Evolutionary conservation across 2,888 invertebrate genomes (phyloP).

Genomic region (Polydrusus tereticollis): DNA sequence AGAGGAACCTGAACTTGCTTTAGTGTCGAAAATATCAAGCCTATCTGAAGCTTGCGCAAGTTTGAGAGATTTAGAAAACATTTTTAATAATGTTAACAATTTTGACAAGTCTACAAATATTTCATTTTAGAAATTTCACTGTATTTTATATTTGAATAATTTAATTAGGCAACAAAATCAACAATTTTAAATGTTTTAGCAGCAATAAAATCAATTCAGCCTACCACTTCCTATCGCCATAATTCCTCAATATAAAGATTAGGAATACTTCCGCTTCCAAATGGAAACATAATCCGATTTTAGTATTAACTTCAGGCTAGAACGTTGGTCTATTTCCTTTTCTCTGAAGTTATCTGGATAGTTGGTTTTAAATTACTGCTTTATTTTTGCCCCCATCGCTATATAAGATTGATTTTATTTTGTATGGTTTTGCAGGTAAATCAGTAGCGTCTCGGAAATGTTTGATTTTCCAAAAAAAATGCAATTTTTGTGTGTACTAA

Average conservation of each 20-base stretch:
- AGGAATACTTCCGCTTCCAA: conserved; percentile 35
- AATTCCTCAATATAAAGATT: conserved; percentile 35
- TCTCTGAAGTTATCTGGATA: neutral
- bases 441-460: neutral
- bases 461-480: too few species aligned
- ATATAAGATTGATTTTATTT: neutral
- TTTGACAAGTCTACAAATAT: too few species aligned
- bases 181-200: too few species aligned
- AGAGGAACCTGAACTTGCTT: too few species aligned
- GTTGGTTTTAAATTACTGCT: conserved; percentile 12
- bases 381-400: neutral
- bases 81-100: too few species aligned
- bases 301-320: conserved; percentile 13
- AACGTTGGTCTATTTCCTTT: conserved; percentile 17
- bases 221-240: neutral
- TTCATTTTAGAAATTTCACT: too few species aligned
- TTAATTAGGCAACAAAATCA: too few species aligned
- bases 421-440: neutral
- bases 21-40: too few species aligned
- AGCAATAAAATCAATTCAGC: neutral
- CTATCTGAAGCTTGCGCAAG: too few species aligned
- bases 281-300: conserved; percentile 45
- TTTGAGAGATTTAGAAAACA: too few species aligned
- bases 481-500: too few species aligned
- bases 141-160: too few species aligned